Conservation (phyloP, 2,888 invertebrate genomes). For the Campoletis raptor region DNA sequence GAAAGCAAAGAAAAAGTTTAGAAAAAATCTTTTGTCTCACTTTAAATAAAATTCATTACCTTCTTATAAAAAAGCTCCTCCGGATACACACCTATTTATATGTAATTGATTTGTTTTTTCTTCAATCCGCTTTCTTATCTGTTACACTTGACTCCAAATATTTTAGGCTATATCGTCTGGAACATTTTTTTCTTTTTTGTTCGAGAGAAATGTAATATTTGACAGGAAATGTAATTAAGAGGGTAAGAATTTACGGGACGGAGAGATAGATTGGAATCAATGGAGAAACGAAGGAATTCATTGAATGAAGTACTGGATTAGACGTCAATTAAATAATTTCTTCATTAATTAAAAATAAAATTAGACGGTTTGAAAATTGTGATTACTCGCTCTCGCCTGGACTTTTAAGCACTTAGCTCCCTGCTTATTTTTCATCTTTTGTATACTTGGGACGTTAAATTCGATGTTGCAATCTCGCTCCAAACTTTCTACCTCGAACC, state of each 20-base stretch:
- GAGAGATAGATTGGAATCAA: conserved; percentile 12
- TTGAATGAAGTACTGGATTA: conserved; percentile 1
- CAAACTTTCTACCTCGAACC: conserved; percentile 33
- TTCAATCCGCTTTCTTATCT: conserved; percentile 67
- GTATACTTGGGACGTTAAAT: conserved; percentile 41
- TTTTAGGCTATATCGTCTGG: conserved; percentile 75
- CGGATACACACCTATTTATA: conserved; percentile 68
- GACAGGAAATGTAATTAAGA: not conserved
- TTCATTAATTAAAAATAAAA: not conserved
- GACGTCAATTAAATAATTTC: not conserved
- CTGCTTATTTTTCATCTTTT: not conserved
- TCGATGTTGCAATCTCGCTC: conserved; percentile 57
- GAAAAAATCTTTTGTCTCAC: not conserved
- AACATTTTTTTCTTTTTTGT: conserved; percentile 76
- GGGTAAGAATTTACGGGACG: conserved; percentile 20
- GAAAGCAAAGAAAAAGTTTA: conserved; percentile 13
- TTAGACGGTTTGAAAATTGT: not conserved
- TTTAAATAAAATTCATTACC: conserved; percentile 62
- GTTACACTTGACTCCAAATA: conserved; percentile 73
- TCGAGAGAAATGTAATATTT: conserved; percentile 63
- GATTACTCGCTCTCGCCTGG: conserved; percentile 36
- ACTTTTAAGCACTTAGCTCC: conserved; percentile 20
- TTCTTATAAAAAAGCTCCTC: conserved; percentile 74
- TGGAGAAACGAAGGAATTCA: conserved; percentile 20
- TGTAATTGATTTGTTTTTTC: conserved; percentile 61